Conservation (phyloP, 2,113 vertebrate genomes). For the Jaculus jaculus region DNA sequence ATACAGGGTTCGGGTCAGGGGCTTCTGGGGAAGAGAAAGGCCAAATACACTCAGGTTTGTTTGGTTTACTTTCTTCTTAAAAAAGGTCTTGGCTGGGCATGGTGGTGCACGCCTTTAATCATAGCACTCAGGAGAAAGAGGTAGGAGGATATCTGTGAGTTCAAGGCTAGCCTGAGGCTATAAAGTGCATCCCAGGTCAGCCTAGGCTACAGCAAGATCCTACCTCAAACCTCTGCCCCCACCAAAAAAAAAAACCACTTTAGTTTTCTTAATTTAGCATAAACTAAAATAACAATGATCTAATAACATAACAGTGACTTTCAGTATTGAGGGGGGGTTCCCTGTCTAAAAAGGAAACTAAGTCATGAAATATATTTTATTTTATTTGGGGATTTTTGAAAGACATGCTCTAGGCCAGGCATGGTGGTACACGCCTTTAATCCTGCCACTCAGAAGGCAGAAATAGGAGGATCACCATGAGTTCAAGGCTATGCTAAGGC, state of each 20-base stretch:
- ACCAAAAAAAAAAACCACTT: background rate
- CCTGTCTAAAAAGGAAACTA: background rate
- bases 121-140: too few species aligned
- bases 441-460: too few species aligned
- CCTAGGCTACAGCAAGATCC: too few species aligned
- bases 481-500: too few species aligned
- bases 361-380: background rate
- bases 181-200: too few species aligned
- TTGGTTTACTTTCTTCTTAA: background rate
- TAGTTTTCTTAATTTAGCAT: conserved; percentile 42
- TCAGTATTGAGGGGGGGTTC: background rate
- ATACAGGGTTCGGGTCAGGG: background rate
- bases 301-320: conserved; percentile 45
- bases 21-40: background rate
- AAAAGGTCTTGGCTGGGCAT: too few species aligned
- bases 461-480: too few species aligned
- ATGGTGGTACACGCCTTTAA: too few species aligned
- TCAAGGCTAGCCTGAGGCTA: too few species aligned
- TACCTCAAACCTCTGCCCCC: background rate
- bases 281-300: conserved; percentile 48
- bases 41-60: background rate
- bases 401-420: too few species aligned
- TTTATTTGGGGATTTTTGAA: background rate
- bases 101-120: too few species aligned
- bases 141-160: too few species aligned